Evolutionary conservation across 2,113 vertebrate species (phyloP), one percentile per base, ranked within the genome.

Genomic region (Nerophis ophidion): DNA sequence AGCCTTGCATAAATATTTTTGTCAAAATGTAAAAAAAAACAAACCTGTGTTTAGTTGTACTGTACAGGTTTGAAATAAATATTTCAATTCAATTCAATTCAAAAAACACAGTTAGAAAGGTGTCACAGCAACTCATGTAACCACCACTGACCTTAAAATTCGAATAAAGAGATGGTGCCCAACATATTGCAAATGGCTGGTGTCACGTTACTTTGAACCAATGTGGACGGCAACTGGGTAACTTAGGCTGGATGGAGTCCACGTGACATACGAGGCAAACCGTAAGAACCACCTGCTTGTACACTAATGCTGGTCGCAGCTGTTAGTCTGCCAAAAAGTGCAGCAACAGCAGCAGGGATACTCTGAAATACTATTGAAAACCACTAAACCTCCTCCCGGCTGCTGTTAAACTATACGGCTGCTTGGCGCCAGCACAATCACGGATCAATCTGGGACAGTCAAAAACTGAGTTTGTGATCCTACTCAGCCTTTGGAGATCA

Each of bases 291-390:
- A 87, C 83, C 80, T 87, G 83, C 82, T 84, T 69, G 69, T 81
- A 72, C 77, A 81, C 71, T 76, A 79, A 82, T 78, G 74, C 80
- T 76, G 72, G 77, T 84, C 84, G 80, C 84, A 88, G 81, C 84
- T 88, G 83, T 79, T 83, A 74, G 81, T 76, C 82, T 81, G 82
- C 79, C 77, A 75, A 79, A 84, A 84, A 82, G 57, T 80, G 81
- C 84, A 71, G 74, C 68, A 78, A 74, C 77, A 80, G 76, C 79
- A 78, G 79, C 75, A 74, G 84, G 81, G 81, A 82, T 81, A 81
- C 89, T 85, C 83, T 87, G 79, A 86, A 86, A 86, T 88, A 87
- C 85, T 88, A 85, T 84, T 89, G 88, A 87, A 90, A 88, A 87
- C 81, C 76, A 11, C 81, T 84, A 82, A 89, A 87, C 79, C 83